These are phyloP conservation scores for Colostygia pectinataria DNA, from an alignment of 2,888 invertebrate genomes.

Conservation along the genomic window DNA sequence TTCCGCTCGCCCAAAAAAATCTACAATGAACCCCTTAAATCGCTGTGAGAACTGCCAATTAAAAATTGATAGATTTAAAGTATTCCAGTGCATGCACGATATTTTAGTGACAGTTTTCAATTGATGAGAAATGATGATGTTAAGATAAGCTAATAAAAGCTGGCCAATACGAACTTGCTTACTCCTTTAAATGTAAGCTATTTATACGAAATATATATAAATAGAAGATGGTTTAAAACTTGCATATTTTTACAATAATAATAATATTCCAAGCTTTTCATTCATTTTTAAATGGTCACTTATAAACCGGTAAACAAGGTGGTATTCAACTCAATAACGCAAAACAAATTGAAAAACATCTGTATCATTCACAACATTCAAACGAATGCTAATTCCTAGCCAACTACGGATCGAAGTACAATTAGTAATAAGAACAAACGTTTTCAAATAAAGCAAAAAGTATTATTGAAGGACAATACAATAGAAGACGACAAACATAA, in stretches of 20 bases:
- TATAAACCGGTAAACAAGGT: conserved; percentile 15
- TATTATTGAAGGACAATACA: conserved; percentile 35
- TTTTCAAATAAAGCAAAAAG: conserved; percentile 43
- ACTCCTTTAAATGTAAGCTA: too few species aligned
- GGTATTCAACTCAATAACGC: conserved; percentile 18
- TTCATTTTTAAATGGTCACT: too few species aligned
- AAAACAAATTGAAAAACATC: conserved; percentile 26
- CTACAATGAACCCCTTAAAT: conserved; percentile 77
- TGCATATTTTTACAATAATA: background rate
- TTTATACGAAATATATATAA: too few species aligned
- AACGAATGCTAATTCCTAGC: conserved; percentile 32
- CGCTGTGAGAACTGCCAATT: conserved; percentile 81
- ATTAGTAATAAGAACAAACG: conserved; percentile 38
- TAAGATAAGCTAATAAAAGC: too few species aligned
- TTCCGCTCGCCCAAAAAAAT: conserved; percentile 60
- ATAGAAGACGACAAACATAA: conserved; percentile 30
- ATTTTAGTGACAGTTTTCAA: conserved; percentile 27
- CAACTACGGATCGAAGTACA: conserved; percentile 36
- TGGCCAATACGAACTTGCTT: too few species aligned
- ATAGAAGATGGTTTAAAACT: too few species aligned
- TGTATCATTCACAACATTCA: conserved; percentile 33
- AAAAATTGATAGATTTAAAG: conserved; percentile 76
- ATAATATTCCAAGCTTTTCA: background rate
- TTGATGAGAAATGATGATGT: conserved; percentile 12
- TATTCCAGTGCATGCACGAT: conserved; percentile 19